phyloP scores from a whole-genome alignment of 2,113 vertebrate genomes.

The Pseudopipra pipra region DNA sequence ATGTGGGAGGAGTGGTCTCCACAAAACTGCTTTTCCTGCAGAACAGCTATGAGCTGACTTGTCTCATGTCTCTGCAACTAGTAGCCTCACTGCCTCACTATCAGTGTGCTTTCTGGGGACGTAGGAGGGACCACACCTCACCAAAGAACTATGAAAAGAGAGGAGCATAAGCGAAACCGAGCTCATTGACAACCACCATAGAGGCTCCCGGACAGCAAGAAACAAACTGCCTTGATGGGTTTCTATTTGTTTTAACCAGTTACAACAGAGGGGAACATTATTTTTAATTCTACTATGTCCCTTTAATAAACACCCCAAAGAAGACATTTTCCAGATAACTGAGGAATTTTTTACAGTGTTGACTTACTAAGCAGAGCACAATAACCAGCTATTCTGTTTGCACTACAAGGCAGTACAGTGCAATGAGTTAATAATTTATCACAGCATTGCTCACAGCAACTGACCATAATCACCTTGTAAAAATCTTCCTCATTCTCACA shows the following conservation, averaged over 20 bases:
- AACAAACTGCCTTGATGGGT: background rate
- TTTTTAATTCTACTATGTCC: background rate
- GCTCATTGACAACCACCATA: fast-evolving
- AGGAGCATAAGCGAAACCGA: background rate
- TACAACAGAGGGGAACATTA: background rate
- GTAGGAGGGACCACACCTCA: background rate
- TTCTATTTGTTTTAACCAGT: background rate
- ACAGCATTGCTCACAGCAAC: slow-evolving; percentile 23
- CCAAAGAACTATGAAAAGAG: background rate
- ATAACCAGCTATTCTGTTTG: slow-evolving; percentile 57
- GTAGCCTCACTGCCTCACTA: background rate
- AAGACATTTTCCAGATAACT: slow-evolving; percentile 57
- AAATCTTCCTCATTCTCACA: slow-evolving; percentile 38
- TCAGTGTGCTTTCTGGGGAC: fast-evolving
- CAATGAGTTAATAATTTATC: slow-evolving; percentile 69
- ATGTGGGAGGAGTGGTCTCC: background rate
- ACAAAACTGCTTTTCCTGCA: background rate
- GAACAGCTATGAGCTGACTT: background rate
- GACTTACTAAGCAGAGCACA: slow-evolving; percentile 54
- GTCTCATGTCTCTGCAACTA: background rate
- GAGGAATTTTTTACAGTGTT: slow-evolving; percentile 60
- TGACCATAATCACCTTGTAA: slow-evolving; percentile 22
- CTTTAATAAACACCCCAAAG: slow-evolving; percentile 42
- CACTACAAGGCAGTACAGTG: slow-evolving; percentile 31
- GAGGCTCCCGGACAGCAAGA: background rate